Evolutionary conservation across 2,797 vertebrate species (phyloP).

Genomic region (Paguma larvata): DNA sequence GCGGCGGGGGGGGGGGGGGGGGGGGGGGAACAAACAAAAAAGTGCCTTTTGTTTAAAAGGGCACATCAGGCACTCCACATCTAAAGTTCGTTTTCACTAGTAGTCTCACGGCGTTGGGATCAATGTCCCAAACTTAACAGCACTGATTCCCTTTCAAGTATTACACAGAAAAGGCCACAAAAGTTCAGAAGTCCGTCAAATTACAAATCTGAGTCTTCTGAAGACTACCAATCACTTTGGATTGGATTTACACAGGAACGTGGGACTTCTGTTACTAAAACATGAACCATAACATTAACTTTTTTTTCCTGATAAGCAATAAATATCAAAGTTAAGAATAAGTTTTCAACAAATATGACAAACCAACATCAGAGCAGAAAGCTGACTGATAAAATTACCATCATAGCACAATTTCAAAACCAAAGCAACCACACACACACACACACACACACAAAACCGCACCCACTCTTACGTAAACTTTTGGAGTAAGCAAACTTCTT

Average conservation of each 20-base stretch:
- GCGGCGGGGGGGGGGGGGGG: too few species aligned
- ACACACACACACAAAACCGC: neutral
- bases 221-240: neutral
- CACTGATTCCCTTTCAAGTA: neutral
- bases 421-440: conserved; percentile 9
- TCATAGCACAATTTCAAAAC: conserved; percentile 47
- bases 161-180: neutral
- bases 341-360: conserved; percentile 47
- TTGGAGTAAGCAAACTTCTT: conserved; percentile 56
- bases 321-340: conserved; percentile 15
- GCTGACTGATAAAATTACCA: conserved; percentile 11
- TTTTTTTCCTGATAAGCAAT: neutral
- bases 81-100: conserved; percentile 25
- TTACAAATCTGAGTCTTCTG: neutral
- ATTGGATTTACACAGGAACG: neutral
- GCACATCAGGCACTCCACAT: neutral
- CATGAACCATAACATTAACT: conserved; percentile 17
- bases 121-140: neutral
- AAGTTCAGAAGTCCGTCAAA: conserved; percentile 2
- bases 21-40: conserved; percentile 7
- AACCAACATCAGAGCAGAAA: conserved; percentile 4
- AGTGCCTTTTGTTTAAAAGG: conserved; percentile 51
- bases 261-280: conserved; percentile 35
- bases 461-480: conserved; percentile 79
- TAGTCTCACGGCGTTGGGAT: neutral